A percentile compares a stretch with the other conserved stretches of the same genome.
These are phyloP conservation scores for Pocillopora meandrina DNA, from an alignment of 92 coral and sea anemone genomes.

Conservation along the genomic window DNA sequence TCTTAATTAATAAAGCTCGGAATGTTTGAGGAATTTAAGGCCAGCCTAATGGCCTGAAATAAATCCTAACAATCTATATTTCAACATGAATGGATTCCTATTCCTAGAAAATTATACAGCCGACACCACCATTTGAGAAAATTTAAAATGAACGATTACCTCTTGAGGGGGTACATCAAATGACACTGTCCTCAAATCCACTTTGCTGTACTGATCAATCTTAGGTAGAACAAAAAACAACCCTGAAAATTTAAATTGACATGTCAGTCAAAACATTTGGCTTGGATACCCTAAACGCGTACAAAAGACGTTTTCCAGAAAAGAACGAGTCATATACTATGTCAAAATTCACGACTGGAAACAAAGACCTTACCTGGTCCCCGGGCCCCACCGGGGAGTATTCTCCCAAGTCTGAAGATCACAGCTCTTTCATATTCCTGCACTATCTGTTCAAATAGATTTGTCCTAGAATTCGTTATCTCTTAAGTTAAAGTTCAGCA, in stretches of 20 bases:
- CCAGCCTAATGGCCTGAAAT: no score
- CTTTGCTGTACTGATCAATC: slow-evolving; percentile 83
- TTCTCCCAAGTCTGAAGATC: slow-evolving; percentile 91
- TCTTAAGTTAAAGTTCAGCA: background rate
- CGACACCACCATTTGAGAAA: background rate
- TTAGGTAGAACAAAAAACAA: slow-evolving; percentile 88
- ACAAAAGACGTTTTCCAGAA: background rate
- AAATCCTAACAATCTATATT: no score
- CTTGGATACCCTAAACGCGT: background rate
- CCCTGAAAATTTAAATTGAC: slow-evolving; percentile 47
- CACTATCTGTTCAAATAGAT: slow-evolving; percentile 68
- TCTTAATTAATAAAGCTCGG: no score
- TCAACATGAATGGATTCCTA: no score
- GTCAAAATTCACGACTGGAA: background rate
- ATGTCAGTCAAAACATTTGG: background rate
- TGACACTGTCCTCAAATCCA: slow-evolving; percentile 93
- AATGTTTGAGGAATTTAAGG: no score
- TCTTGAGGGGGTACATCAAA: slow-evolving; percentile 99
- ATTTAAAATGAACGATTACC: slow-evolving; percentile 47
- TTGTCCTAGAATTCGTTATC: no score
- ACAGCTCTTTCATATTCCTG: slow-evolving; percentile 97
- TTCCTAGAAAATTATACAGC: no score
- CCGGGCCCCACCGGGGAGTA: slow-evolving; percentile 90
- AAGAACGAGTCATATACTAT: background rate
- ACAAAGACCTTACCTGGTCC: slow-evolving; percentile 83